Conservation (phyloP, 2,888 invertebrate genomes). For the Alsophila aescularia region DNA sequence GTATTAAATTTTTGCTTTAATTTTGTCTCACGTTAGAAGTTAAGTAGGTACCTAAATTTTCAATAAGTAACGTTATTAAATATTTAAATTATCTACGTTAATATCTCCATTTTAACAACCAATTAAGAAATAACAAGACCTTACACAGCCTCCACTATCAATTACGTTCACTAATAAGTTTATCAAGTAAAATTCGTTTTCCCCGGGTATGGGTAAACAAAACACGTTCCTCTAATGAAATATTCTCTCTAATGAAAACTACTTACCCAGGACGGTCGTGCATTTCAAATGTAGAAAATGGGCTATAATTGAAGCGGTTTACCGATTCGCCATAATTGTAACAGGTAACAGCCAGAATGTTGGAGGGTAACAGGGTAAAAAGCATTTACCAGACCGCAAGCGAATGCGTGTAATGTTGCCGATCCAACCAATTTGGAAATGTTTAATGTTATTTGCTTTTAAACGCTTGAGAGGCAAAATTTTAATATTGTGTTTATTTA, state of each 20-base stretch:
- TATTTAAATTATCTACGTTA: background rate
- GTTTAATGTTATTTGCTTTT: constrained; percentile 22
- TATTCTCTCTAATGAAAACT: constrained; percentile 41
- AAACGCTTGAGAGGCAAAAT: constrained; percentile 7
- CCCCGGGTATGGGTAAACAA: constrained; percentile 11
- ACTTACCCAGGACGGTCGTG: constrained; percentile 34
- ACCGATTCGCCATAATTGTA: constrained; percentile 40
- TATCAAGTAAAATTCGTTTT: constrained; percentile 27
- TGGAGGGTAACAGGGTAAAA: constrained; percentile 18
- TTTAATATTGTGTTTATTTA: background rate
- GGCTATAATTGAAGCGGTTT: constrained; percentile 42
- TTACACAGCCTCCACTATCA: constrained; percentile 17
- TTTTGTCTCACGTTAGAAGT: no score
- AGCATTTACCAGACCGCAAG: constrained; percentile 30
- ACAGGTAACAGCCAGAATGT: constrained; percentile 27
- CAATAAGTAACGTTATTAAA: background rate
- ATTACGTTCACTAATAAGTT: constrained; percentile 28
- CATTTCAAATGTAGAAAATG: constrained; percentile 40
- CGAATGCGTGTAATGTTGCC: constrained; percentile 31
- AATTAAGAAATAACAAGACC: constrained; percentile 20
- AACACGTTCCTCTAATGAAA: constrained; percentile 35
- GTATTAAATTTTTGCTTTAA: no score
- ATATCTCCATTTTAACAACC: constrained; percentile 16
- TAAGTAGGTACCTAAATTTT: no score
- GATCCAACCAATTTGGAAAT: constrained; percentile 18